Evolutionary conservation across 2,797 vertebrate species (phyloP).

Genomic region (Chelon labrosus): DNA sequence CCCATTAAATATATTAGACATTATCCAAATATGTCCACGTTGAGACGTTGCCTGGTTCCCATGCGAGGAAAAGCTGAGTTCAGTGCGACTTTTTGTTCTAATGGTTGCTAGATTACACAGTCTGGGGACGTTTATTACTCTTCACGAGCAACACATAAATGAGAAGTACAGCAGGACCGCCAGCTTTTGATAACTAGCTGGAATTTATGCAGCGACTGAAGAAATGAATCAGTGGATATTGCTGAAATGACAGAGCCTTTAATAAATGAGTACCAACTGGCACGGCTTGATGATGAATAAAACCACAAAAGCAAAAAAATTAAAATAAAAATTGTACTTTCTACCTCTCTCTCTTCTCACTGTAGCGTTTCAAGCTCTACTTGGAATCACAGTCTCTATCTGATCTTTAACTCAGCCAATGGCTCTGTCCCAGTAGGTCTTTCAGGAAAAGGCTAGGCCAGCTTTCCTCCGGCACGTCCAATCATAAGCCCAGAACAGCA

Average conservation of each 20-base stretch:
- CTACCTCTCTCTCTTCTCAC: slow-evolving; percentile 9
- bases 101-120: slow-evolving; percentile 63
- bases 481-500: slow-evolving; percentile 50
- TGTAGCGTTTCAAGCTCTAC: slow-evolving; percentile 27
- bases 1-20: slow-evolving; percentile 57
- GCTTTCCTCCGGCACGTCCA: slow-evolving; percentile 59
- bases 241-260: slow-evolving; percentile 26
- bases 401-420: slow-evolving; percentile 64
- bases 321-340: background rate
- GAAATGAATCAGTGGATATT: slow-evolving; percentile 45
- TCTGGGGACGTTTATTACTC: slow-evolving; percentile 61
- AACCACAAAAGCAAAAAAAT: slow-evolving; percentile 20
- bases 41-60: slow-evolving; percentile 48
- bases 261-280: slow-evolving; percentile 47
- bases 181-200: slow-evolving; percentile 57
- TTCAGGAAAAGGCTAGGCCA: slow-evolving; percentile 65
- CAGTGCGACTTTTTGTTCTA: slow-evolving; percentile 41
- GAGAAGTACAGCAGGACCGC: slow-evolving; percentile 33
- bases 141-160: slow-evolving; percentile 63
- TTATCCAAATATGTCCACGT: slow-evolving; percentile 67
- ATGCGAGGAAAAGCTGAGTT: slow-evolving; percentile 58
- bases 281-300: slow-evolving; percentile 23
- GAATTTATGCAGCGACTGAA: slow-evolving; percentile 44
- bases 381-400: slow-evolving; percentile 62
- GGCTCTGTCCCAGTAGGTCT: slow-evolving; percentile 55